Base-by-base conservation (phyloP, 2,797 vertebrate species). In the Chelmon rostratus region DNA sequence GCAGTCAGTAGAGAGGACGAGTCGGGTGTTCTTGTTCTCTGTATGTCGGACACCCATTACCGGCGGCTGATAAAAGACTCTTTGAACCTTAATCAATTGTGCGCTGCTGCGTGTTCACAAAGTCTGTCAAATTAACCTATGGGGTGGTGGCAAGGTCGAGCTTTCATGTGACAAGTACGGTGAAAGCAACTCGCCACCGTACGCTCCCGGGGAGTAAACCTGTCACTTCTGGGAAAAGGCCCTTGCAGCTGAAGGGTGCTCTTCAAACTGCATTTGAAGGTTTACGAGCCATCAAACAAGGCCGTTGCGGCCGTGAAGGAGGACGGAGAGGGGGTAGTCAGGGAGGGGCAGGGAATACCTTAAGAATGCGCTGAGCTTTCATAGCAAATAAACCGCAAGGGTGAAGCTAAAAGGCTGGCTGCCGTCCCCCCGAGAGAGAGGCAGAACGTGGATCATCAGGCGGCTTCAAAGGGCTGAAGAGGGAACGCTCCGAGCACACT, bases 61-160 rank as follows among this genome's bases (percentile, higher is more conserved):
- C 68, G 80, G 65, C 6, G 0, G 50, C 71, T 79, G 84, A 93
- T 86, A 84, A 93, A 91, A 88, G 82, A 67, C 63, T 78, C 89
- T 90, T 88, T 92, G 81, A 93, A 87, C 71, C 46, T n/a, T 67
- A 83, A 91, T 92, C 92, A 90, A 88, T 82, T 2, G 61, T 67
- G 78, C 6, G n/a, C 70, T n/a, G 63, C 79, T 25, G 78, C 38
- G 16, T 69, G 68, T 78, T 88, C 72, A 78, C 81, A 66, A 49
- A 71, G 81, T 86, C 76, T 78, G 73, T 89, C 70, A 88, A 91
- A 93, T 92, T 74, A 88, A 86, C 72, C 68, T 73, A 12, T 4
- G 25, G 76, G 73, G 65, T 54, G 62, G 74, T 5, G 18, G 59
- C 82, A 90, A 91, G 88, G 89, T 88, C 68, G 31, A 73, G 72